Evolutionary conservation across 2,797 vertebrate species (phyloP).

Genomic region (Artibeus jamaicensis): DNA sequence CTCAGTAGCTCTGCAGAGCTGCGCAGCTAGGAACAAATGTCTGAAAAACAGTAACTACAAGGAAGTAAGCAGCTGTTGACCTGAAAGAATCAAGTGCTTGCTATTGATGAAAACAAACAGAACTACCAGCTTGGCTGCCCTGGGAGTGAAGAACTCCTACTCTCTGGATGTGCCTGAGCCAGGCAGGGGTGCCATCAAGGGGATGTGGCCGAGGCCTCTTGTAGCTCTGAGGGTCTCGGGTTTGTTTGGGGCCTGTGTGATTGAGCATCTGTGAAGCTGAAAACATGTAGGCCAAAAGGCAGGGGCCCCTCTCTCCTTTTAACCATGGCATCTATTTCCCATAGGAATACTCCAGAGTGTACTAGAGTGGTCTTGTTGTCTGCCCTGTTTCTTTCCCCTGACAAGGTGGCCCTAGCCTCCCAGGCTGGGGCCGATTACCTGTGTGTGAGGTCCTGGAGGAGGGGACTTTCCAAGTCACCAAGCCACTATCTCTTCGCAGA

Average conservation of each 20-base stretch:
- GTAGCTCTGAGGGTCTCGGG: not conserved
- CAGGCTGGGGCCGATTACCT: not conserved
- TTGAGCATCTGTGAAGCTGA: not conserved
- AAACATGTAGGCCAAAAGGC: not conserved
- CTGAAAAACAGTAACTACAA: not conserved
- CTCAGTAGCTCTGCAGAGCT: accelerated
- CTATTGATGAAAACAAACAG: not conserved
- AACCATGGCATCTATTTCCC: not conserved
- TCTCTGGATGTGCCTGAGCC: not conserved
- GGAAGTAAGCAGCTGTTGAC: constrained; percentile 2
- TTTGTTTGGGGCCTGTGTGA: not conserved
- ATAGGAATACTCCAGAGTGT: not conserved
- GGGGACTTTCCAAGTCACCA: not conserved
- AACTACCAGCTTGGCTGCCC: not conserved
- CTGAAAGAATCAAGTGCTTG: not conserved
- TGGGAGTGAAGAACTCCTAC: not conserved
- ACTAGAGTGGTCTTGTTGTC: not conserved
- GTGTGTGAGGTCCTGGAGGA: not conserved
- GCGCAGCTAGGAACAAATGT: not conserved
- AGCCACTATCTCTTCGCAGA: not conserved
- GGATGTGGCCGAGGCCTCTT: accelerated
- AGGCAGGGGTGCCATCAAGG: not conserved
- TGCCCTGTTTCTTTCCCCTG: not conserved
- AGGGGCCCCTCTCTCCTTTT: not conserved
- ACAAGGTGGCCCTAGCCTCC: not conserved